Base-by-base conservation (phyloP, 2,113 vertebrate species). In the Callaeas wilsoni region DNA sequence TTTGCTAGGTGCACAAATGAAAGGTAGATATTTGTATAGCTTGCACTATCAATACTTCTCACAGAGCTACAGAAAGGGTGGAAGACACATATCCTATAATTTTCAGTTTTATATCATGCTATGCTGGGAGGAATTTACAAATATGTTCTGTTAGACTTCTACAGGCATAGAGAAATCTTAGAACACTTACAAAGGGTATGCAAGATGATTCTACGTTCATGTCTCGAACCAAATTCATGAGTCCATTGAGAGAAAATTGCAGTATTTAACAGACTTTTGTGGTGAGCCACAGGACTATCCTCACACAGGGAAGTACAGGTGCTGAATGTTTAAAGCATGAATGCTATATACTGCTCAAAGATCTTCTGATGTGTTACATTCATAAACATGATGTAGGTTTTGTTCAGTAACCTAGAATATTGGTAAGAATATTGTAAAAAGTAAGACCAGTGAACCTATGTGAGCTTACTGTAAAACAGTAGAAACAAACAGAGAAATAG, bases 331-430 rank as follows among this genome's bases (percentile, higher is more conserved):
- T 71, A 83, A 94, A 69, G 29, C 35, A 92, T 11, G 33, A 56
- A 44, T 11, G 10, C 9, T 70, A 26, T 21, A 18, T 68, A 52
- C 53, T 70, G 56, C 33, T 91, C 22, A 81, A 74, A 89, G 59
- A 67, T 63, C 50, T 62, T 95, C 29, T 71, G 16, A 52, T 32
- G 7, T 49, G 10, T 76, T n/a, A 41, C 41, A 73, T 53, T 63
- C 75, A 60, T 23, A 71, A 90, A 80, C n/a, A 50, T 69, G 95
- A 97, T 94, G 89, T 75, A 94, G 73, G 21, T 87, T 90, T 80
- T 84, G 16, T 73, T 88, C 64, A 50, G 21, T 78, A 67, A 57
- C 29, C 21, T 60, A 35, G 23, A 89, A 79, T 88, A 84, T n/a
- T 62, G 42, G 47, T 86, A 83, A 70, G 11, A 69, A 46, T 62